Percentiles rank a stretch among this genome's conserved stretches.
Conservation (phyloP, 2,113 vertebrate species). For the Miniopterus natalensis region DNA sequence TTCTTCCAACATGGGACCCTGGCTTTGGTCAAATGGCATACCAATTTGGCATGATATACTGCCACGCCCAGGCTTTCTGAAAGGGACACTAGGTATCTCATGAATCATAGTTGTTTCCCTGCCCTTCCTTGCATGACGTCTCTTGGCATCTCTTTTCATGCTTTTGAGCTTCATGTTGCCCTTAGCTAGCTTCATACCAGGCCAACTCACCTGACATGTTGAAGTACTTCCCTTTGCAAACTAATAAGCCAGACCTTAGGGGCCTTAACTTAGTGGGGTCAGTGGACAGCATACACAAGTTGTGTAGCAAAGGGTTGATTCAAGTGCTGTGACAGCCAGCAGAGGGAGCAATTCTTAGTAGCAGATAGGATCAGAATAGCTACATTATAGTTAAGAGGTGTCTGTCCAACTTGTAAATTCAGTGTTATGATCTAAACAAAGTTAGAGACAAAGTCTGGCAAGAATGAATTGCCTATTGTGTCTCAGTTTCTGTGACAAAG, state of each 20-base stretch:
- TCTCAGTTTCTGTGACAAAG: conserved; percentile 27
- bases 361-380: conserved; percentile 10
- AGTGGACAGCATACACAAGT: neutral
- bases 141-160: conserved; percentile 7
- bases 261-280: neutral
- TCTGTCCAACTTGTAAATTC: neutral
- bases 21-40: conserved; percentile 26
- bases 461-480: neutral
- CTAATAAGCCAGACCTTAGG: conserved; percentile 12
- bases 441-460: neutral
- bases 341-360: conserved; percentile 21
- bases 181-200: neutral
- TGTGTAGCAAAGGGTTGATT: neutral
- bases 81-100: neutral
- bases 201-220: neutral
- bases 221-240: neutral
- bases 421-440: neutral
- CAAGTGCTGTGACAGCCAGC: neutral
- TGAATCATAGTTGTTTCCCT: conserved; percentile 2
- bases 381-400: neutral
- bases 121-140: neutral
- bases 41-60: conserved; percentile 2
- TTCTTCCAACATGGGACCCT: neutral
- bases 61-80: conserved; percentile 40
- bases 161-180: conserved; percentile 42